phyloP scores from a whole-genome alignment of 2,797 vertebrate species.

The Lutjanus argentimaculatus region DNA sequence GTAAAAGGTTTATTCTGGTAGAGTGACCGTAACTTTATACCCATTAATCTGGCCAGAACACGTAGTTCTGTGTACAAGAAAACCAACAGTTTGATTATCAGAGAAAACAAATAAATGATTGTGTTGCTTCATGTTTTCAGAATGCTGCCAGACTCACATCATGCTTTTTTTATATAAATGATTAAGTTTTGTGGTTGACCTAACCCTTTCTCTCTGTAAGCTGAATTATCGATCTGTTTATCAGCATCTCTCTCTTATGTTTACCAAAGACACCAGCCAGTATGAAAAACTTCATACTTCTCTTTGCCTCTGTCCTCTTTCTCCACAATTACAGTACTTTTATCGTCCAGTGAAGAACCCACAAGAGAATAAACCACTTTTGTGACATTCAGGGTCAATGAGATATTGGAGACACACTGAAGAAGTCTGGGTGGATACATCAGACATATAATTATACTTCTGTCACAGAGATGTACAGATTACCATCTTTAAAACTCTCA shows the following conservation, averaged over 20 bases:
- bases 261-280: background rate
- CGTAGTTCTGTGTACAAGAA: background rate
- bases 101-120: constrained; percentile 18
- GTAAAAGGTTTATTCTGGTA: background rate
- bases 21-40: background rate
- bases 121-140: constrained; percentile 15
- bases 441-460: constrained; percentile 42
- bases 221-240: constrained; percentile 4
- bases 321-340: constrained; percentile 1
- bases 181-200: background rate
- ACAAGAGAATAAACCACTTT: background rate
- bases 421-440: constrained; percentile 7
- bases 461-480: constrained; percentile 41
- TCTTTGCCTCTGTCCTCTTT: background rate
- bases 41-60: background rate
- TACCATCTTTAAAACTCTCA: background rate
- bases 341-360: background rate
- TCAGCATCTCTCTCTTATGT: background rate
- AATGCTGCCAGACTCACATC: background rate
- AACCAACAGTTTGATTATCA: constrained; percentile 6
- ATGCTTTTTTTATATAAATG: background rate
- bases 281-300: background rate
- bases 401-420: background rate
- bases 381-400: background rate
- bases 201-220: background rate